A percentile compares a stretch with the other conserved stretches of the same genome.
Evolutionary conservation across 2,797 vertebrate genomes (phyloP).

Genomic region (Peromyscus eremicus): DNA sequence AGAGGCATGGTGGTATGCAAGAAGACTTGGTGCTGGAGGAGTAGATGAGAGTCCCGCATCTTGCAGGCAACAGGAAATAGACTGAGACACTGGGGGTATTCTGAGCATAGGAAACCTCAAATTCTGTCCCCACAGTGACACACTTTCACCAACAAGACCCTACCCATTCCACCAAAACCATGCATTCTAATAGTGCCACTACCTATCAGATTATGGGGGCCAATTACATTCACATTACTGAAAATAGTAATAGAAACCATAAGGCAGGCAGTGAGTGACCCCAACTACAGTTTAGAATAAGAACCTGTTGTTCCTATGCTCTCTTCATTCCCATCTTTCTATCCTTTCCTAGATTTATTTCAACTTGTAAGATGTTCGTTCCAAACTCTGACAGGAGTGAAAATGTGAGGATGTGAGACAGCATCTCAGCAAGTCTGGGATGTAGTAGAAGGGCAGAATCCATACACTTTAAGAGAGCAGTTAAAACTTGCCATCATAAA

Average conservation of each 20-base stretch:
- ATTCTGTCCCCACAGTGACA: background rate
- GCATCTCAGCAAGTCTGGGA: background rate
- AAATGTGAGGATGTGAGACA: accelerated
- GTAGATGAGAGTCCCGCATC: background rate
- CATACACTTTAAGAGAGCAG: background rate
- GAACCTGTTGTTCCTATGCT: background rate
- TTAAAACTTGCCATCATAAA: background rate
- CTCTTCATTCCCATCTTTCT: background rate
- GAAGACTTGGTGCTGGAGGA: too few species aligned
- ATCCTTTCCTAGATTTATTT: background rate
- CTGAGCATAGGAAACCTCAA: background rate
- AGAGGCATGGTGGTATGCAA: background rate
- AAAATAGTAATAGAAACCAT: background rate
- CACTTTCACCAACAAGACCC: background rate
- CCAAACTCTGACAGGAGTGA: background rate
- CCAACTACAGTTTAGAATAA: background rate
- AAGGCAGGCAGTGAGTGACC: background rate
- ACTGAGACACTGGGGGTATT: background rate
- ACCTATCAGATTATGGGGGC: background rate
- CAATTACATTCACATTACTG: background rate
- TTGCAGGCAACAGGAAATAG: background rate
- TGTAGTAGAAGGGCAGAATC: background rate
- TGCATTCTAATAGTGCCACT: background rate
- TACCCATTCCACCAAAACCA: background rate
- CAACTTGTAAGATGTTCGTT: background rate